Evolutionary conservation across 2,113 vertebrate genomes (phyloP).

Genomic region (Brienomyrus longianalis): DNA sequence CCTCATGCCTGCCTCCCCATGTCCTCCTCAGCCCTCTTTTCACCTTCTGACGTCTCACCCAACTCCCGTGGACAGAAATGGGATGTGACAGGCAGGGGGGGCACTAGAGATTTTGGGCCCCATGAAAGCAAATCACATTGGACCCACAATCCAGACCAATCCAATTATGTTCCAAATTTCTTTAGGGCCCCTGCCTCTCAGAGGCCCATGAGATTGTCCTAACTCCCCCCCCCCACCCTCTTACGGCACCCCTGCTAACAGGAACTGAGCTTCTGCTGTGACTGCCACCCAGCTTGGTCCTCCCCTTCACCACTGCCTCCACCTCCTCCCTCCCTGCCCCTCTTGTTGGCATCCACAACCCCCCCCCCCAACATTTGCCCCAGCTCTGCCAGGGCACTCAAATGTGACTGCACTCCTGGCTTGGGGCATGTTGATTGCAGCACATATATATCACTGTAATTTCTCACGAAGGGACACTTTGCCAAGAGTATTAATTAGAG

Average conservation of each 20-base stretch:
- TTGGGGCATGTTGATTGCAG: not conserved
- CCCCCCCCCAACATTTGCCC: not conserved
- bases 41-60: slow-evolving; percentile 20
- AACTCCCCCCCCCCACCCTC: not conserved
- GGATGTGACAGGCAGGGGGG: slow-evolving; percentile 15
- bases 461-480: slow-evolving; percentile 52
- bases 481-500: slow-evolving; percentile 70
- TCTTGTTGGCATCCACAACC: not conserved
- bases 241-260: not conserved
- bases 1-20: not conserved
- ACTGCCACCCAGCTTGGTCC: slow-evolving; percentile 15
- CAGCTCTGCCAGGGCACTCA: not conserved
- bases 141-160: not conserved
- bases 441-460: slow-evolving; percentile 40
- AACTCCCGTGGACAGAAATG: slow-evolving; percentile 31
- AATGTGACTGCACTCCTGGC: slow-evolving; percentile 17
- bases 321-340: not conserved
- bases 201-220: not conserved
- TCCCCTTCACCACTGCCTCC: not conserved
- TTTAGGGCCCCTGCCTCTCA: not conserved
- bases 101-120: not conserved
- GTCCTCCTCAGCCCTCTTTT: not conserved
- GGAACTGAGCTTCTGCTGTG: slow-evolving; percentile 20
- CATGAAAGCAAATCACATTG: not conserved
- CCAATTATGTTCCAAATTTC: not conserved